Base-by-base conservation (phyloP, 2,888 invertebrate species). In the Strigamia maritima region DNA sequence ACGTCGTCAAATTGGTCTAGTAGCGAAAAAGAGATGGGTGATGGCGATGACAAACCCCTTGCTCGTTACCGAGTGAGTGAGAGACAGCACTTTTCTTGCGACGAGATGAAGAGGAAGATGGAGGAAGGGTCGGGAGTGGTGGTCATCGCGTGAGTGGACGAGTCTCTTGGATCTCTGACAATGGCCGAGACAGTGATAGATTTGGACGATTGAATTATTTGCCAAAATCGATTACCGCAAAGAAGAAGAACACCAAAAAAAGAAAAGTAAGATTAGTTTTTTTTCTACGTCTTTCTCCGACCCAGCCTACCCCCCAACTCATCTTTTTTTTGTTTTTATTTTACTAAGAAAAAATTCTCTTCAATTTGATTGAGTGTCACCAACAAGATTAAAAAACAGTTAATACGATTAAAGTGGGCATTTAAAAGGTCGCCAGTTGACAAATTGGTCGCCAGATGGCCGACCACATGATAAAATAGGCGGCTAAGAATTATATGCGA, bases 181-280 rank as follows among this genome's bases (percentile, higher is more conserved):
- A 60, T 60, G 60, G 60, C 60, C 60, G 60, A 19, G 60, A 60
- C 60, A 60, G 60, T 60, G 60, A 60, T 60, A 60, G 60, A 60
- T 60, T 60, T 60, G 60, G 60, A 22, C 60, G 60, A 60, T 60
- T 60, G 60, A 60, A 60, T 60, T 60, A 60, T 60, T 60, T 16
- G 60, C 60, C 60, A 60, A 60, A 60, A 60, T 60, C 60, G 60
- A 60, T 60, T 60, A 60, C 60, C 60, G 60, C 60, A 60, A 60
- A 60, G 60, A 60, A 60, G 60, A 60, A 60, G 60, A 60, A 60
- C 60, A 60, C 60, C 60, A 60, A 60, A 60, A 19, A 19, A 60
- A n/a, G 49, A 60, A 60, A 60, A 60, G 24, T 8, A 60, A 60
- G 60, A 60, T 60, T 60, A 60, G 60, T 60, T 60, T 60, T 60